Conservation (phyloP, 1,140 invertebrate genomes). For the Brachionus rubens region DNA sequence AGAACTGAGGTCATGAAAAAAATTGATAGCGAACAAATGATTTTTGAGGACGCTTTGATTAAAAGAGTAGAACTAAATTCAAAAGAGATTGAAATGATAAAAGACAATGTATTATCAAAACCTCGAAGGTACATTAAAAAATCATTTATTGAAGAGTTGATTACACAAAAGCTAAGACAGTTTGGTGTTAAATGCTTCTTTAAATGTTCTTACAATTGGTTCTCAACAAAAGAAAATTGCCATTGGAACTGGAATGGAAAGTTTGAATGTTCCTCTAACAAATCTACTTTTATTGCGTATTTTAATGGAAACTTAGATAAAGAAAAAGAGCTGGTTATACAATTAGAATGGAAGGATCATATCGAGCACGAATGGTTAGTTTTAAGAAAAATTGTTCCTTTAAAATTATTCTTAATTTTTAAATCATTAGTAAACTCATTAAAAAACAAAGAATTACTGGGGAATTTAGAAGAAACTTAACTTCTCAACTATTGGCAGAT, state of each 20-base stretch:
- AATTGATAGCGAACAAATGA: background rate
- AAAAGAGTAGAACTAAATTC: background rate
- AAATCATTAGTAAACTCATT: too few relatives aligned
- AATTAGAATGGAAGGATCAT: background rate
- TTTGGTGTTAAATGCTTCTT: background rate
- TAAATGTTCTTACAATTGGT: background rate
- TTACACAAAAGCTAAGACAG: background rate
- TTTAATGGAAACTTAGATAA: background rate
- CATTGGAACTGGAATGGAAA: background rate
- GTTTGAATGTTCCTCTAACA: background rate
- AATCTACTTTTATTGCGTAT: background rate
- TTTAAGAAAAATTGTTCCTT: background rate
- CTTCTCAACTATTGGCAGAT: background rate
- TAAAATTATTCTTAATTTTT: too few relatives aligned
- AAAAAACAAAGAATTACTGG: background rate
- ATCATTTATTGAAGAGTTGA: background rate
- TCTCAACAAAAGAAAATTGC: background rate
- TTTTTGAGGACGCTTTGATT: background rate
- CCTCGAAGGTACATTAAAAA: background rate
- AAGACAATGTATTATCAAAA: background rate
- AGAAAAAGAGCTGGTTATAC: background rate
- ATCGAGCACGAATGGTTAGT: background rate
- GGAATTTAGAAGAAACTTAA: background rate
- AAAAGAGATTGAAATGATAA: background rate
- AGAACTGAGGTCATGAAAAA: background rate